Evolutionary conservation across 2,797 vertebrate genomes (phyloP).

Genomic region (Leuciscus waleckii): DNA sequence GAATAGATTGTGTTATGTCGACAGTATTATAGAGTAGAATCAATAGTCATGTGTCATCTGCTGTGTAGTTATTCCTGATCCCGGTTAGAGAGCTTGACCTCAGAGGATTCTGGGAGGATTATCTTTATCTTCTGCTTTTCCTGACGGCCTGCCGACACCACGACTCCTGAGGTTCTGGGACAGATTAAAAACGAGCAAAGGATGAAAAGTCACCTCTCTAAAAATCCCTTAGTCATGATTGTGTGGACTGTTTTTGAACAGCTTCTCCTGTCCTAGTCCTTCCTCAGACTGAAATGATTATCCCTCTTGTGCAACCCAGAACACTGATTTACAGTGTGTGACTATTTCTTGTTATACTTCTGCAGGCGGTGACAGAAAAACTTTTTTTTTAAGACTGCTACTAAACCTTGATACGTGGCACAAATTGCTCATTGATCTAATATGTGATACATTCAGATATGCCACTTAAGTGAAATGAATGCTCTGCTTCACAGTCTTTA

Average conservation of each 20-base stretch:
- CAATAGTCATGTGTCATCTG: slow-evolving; percentile 7
- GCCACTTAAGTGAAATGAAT: not conserved
- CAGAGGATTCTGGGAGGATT: slow-evolving; percentile 45
- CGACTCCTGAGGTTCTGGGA: not conserved
- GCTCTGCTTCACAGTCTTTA: not conserved
- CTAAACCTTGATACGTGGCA: not conserved
- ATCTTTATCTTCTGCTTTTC: slow-evolving; percentile 41
- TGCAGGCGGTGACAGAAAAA: too few relatives aligned
- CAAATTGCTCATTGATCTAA: not conserved
- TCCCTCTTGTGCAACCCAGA: slow-evolving; percentile 23
- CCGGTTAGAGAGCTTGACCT: slow-evolving; percentile 34
- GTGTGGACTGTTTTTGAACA: not conserved
- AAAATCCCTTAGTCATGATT: slow-evolving; percentile 41
- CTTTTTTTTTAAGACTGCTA: not conserved
- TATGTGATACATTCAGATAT: not conserved
- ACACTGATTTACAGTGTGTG: not conserved
- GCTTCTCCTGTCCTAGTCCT: not conserved
- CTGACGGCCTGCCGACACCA: not conserved
- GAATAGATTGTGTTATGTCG: slow-evolving; percentile 27
- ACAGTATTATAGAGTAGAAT: slow-evolving; percentile 37
- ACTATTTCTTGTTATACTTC: not conserved
- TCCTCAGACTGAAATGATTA: slow-evolving; percentile 4
- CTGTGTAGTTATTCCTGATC: slow-evolving; percentile 35
- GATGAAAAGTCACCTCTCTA: slow-evolving; percentile 25
- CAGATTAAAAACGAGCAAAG: not conserved